Percentiles rank a stretch among this genome's conserved stretches.
Conservation (phyloP, 2,113 vertebrate species). For the Dendrocopos noguchii region DNA sequence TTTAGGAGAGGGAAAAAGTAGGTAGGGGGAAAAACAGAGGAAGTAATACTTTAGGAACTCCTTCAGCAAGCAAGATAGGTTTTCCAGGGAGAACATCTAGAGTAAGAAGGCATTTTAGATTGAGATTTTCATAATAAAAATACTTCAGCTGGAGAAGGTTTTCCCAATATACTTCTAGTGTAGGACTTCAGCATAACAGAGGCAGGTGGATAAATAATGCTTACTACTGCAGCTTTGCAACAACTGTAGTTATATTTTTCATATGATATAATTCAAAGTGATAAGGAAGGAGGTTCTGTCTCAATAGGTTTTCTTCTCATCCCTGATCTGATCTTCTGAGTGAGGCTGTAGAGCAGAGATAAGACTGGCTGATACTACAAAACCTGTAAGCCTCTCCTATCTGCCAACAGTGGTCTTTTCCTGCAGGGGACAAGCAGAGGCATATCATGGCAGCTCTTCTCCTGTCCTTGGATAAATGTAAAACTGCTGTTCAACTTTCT, state of each 20-base stretch:
- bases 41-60: background rate
- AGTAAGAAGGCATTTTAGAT: background rate
- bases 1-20: background rate
- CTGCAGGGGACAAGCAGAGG: background rate
- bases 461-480: conserved; percentile 32
- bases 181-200: background rate
- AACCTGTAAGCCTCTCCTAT: background rate
- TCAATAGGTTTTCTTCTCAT: background rate
- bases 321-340: background rate
- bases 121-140: background rate
- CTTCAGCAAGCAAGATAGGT: background rate
- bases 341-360: background rate
- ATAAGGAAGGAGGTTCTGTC: background rate
- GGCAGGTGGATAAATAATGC: background rate
- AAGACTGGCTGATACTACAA: background rate
- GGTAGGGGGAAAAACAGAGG: background rate
- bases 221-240: background rate
- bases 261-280: background rate
- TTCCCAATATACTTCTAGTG: background rate
- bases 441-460: background rate
- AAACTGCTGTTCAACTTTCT: background rate
- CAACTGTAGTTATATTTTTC: background rate
- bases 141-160: background rate
- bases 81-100: background rate
- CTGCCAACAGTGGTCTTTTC: background rate